Base-by-base conservation (phyloP, 2,113 vertebrate genomes). In the Heterochromis multidens region DNA sequence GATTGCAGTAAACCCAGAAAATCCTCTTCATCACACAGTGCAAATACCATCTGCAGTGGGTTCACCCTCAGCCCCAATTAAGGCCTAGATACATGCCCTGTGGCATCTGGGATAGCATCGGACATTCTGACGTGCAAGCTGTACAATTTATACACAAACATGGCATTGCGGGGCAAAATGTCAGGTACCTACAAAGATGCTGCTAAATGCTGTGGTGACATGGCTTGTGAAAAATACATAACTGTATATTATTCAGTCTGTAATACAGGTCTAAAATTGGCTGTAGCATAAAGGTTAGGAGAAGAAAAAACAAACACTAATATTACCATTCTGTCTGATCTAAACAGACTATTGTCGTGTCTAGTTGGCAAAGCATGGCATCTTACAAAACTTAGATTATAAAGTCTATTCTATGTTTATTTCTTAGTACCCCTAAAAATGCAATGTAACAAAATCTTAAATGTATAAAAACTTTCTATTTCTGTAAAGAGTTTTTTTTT, bases 1-100 rank as follows among this genome's bases (percentile, higher is more conserved):
- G 93, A 93, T 92, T 93, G 91, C 89, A 84, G 92, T 92, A 92
- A 95, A 94, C 87, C 88, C 84, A 85, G 83, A 91, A 94, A 94
- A 95, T 93, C 93, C 90, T 91, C 77, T 87, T 94, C 92, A 94
- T 94, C 92, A 92, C 88, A 86, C 84, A 91, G 89, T 90, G 91
- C 89, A 94, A 95, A 95, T 92, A 94, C 93, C 92, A 92, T 94
- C 93, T 94, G 93, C 91, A 88, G 85, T 82, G 81, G 61, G 88
- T 90, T 87, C 88, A 89, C 86, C 88, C 93, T 94, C 85, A 84
- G 84, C 35, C 84, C 84, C 90, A 92, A 94, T 94, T 93, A 95
- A 87, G 49, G 23, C 70, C 79, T 49, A 82, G 83, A 89, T 84
- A 62, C 85, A 37, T 79, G 83, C 77, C 87, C 86, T 67, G 81